Conservation (phyloP, 2,888 invertebrate genomes). For the Cataglyphis livida region DNA sequence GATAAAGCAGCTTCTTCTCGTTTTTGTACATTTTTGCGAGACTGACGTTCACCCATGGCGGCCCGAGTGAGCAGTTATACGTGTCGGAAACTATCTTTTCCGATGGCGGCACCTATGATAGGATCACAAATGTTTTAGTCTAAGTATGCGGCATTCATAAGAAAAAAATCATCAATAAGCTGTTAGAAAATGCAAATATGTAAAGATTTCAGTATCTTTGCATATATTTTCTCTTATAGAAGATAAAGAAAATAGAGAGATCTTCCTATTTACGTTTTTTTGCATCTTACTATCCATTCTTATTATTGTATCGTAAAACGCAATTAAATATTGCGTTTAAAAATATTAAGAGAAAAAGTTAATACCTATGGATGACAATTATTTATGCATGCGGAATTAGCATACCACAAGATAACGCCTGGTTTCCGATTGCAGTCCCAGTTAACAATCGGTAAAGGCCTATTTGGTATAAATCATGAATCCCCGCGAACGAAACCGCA, state of each 20-base stretch:
- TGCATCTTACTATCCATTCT: not conserved
- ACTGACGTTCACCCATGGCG: conserved; percentile 90
- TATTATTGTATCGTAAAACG: not conserved
- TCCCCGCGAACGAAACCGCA: conserved; percentile 1
- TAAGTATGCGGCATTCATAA: not conserved
- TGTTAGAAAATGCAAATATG: not conserved
- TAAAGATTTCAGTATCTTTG: not conserved
- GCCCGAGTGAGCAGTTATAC: conserved; percentile 90
- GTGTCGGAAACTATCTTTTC: conserved; percentile 88
- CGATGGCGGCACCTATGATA: conserved; percentile 89
- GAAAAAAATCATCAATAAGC: not conserved
- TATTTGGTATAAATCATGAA: not conserved
- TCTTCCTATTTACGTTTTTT: not conserved
- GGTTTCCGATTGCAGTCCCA: conserved; percentile 28
- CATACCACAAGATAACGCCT: not conserved
- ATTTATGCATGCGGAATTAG: conserved; percentile 4
- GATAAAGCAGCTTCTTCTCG: conserved; percentile 93
- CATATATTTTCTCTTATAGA: not conserved
- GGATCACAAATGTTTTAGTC: not conserved
- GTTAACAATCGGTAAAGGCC: conserved; percentile 26
- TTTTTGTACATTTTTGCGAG: conserved; percentile 91
- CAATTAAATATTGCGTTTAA: not conserved
- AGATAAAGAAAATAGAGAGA: no score
- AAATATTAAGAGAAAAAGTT: not conserved
- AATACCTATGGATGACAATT: not conserved